phyloP scores from a whole-genome alignment of 2,113 vertebrate species.

The Cathartes aura region DNA sequence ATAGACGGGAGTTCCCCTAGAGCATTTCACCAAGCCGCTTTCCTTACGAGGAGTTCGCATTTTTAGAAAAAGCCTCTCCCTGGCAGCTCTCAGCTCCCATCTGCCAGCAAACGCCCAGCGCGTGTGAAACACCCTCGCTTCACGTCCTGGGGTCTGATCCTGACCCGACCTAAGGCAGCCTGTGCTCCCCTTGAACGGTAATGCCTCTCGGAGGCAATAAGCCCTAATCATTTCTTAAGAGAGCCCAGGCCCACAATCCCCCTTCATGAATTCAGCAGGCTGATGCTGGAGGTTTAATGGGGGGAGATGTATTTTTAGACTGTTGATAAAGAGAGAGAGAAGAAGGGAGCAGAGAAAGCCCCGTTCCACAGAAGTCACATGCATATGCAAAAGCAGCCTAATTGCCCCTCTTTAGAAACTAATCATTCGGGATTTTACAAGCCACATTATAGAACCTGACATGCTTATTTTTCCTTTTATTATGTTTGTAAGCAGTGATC shows the following conservation, averaged over 20 bases:
- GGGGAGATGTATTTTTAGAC: conserved; percentile 56
- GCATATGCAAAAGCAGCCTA: conserved; percentile 80
- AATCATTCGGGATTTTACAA: conserved; percentile 79
- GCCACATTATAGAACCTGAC: conserved; percentile 76
- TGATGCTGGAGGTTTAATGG: background rate
- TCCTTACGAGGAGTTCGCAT: background rate
- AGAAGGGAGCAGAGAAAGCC: conserved; percentile 46
- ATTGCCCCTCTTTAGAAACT: conserved; percentile 81
- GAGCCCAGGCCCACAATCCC: background rate
- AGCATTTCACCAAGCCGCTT: background rate
- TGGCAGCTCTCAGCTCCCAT: background rate
- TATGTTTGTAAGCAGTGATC: conserved; percentile 82
- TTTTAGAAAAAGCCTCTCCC: background rate
- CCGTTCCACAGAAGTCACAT: conserved; percentile 62
- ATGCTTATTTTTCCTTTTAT: conserved; percentile 80
- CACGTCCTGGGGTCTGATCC: background rate
- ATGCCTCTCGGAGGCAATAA: background rate
- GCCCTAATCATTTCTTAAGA: background rate
- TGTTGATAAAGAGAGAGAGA: background rate
- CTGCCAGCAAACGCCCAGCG: background rate
- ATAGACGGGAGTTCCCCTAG: background rate
- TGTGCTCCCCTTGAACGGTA: background rate
- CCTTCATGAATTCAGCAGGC: background rate
- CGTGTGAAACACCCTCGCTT: background rate
- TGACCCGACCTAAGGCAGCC: background rate